A percentile compares a stretch with the other conserved stretches of the same genome.
phyloP scores from a whole-genome alignment of 2,113 vertebrate species.

The Notechis scutatus region DNA sequence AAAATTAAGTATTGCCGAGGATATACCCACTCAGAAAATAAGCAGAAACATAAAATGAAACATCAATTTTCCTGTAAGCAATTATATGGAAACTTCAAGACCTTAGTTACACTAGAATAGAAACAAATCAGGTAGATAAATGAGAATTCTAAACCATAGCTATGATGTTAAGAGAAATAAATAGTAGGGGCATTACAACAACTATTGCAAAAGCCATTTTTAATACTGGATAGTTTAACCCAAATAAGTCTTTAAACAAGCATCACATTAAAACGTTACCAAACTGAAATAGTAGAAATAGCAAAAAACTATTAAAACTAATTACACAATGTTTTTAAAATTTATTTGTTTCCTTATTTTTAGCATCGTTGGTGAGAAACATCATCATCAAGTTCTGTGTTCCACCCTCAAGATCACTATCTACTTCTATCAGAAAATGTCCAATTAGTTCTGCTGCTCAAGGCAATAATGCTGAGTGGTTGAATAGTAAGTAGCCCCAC shows the following conservation, averaged over 20 bases:
- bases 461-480: neutral
- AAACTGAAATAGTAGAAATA: neutral
- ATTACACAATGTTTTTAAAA: neutral
- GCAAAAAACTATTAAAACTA: neutral
- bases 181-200: neutral
- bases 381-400: neutral
- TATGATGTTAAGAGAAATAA: neutral
- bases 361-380: neutral
- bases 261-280: neutral
- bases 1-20: slow-evolving; percentile 5
- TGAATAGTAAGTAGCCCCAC: neutral
- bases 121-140: slow-evolving; percentile 21
- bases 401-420: neutral
- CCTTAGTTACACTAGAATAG: neutral
- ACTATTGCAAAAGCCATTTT: neutral
- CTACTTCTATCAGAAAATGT: neutral
- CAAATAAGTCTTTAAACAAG: neutral
- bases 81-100: neutral
- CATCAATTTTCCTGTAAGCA: neutral
- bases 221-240: neutral
- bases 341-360: neutral
- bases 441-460: neutral
- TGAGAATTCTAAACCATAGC: slow-evolving; percentile 7
- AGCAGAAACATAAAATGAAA: neutral
- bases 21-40: neutral